phyloP scores from a whole-genome alignment of 2,797 vertebrate species.

The Bovichtus diacanthus region DNA sequence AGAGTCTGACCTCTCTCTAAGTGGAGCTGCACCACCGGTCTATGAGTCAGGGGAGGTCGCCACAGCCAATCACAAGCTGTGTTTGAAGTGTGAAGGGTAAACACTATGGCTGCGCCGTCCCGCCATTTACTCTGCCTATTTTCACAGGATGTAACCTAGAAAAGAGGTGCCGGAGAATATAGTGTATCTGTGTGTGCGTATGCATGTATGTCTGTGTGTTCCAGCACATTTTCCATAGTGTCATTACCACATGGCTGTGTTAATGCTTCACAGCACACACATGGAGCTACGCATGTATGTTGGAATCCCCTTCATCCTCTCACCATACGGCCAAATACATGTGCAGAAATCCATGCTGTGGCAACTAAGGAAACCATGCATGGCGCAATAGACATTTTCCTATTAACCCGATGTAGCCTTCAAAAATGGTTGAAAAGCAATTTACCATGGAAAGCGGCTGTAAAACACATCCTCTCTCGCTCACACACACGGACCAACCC shows the following conservation, averaged over 20 bases:
- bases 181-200: constrained; percentile 80
- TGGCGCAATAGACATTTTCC: constrained; percentile 77
- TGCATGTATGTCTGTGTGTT: constrained; percentile 57
- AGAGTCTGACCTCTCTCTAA: constrained; percentile 78
- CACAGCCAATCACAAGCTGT: constrained; percentile 94
- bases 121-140: constrained; percentile 91
- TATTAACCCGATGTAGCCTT: constrained; percentile 79
- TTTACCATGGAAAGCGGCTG: constrained; percentile 75
- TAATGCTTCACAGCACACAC: constrained; percentile 81
- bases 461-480: constrained; percentile 74
- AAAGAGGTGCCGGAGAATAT: constrained; percentile 85
- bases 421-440: constrained; percentile 78
- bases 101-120: constrained; percentile 88
- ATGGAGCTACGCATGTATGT: constrained; percentile 79
- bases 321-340: constrained; percentile 65
- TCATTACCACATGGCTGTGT: constrained; percentile 81
- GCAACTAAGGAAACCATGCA: constrained; percentile 75
- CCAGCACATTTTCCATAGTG: constrained; percentile 79
- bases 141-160: constrained; percentile 92
- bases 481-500: constrained; percentile 44
- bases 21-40: constrained; percentile 84
- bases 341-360: constrained; percentile 65
- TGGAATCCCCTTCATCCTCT: constrained; percentile 82
- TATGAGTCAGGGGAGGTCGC: constrained; percentile 88
- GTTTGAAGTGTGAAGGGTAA: constrained; percentile 93